Base-by-base conservation (phyloP, 2,888 invertebrate genomes). In the Brenthis ino region DNA sequence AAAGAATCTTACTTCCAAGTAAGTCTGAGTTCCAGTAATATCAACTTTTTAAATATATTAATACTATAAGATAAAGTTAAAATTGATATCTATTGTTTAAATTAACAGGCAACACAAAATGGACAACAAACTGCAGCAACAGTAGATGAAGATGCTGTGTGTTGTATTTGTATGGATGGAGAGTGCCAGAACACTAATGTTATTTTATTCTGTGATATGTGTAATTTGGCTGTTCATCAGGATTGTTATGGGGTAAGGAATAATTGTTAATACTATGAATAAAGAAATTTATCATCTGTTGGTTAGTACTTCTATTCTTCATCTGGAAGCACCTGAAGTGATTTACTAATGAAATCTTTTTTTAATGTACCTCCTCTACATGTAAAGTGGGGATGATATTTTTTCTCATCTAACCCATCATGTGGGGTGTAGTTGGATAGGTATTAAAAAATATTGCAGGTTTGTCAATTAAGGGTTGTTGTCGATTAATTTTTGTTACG, bases 121-220 rank as follows among this genome's bases (percentile, higher is more conserved):
- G 96, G 95, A 53, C 95, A 94, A 83, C 95, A 88, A 81, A 93
- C 83, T 65, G 95, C 96, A 20, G 96, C 96, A 0, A 96, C 98
- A 0, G 97, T 97, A 6, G 99, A 99, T 79, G 99, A 99, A 81
- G 99, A 99, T 90, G 99, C 99, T 0, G 99, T 99, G 0, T 99
- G 99, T 84, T 99, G 98, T 82, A 99, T 99, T 77, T 99, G 99
- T 85, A 97, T 98, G 95, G 99, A 99, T 80, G 99, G 99, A 2
- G 99, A 99, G 86, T 99, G 99, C 85, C 98, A 99, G 87, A 99
- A 99, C 88, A 98, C 98, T 64, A 99, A 99, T 87, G 99, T 99
- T 57, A 99, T 99, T 77, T 94, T 99, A 64, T 99, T 99, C 92
- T 99, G 99, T 93, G 99, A 99, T 93, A 99, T 99, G 98, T 99